Base-by-base conservation (phyloP, 2,888 invertebrate species). In the Plebejus melissa region DNA sequence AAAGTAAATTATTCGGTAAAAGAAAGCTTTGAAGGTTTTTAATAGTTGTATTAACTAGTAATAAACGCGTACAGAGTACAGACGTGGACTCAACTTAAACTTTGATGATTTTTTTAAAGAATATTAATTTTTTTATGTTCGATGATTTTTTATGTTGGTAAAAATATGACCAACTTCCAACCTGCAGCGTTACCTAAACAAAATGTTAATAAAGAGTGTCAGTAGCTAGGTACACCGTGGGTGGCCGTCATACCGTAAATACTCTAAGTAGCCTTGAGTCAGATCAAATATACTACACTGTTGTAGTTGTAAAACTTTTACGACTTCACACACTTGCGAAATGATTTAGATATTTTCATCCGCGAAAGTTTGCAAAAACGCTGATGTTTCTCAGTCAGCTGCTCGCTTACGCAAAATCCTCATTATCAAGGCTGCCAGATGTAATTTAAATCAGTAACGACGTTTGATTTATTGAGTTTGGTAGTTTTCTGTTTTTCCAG, bases 241-340 rank as follows among this genome's bases (percentile, higher is more conserved):
- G 78, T 36, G 72, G 28, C 65, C 74, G 69, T 77, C 74, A 75
- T 74, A 76, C 76, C 71, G 36, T 75, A 74, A 76, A 77, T 75
- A 77, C 69, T n/a, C 11, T 16, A 11, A 46, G 54, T 28, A 69
- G 50, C 74, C 75, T 69, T 36, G 54, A 69, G 50, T 41, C 50
- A 16, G 50, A 75, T 41, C 69, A 74, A 60, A 76, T 76, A 58
- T 69, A 76, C 76, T 75, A 76, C 74, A 38, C 72, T 76, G 78
- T 77, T 74, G 70, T 76, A 78, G 79, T 80, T 80, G 79, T 80
- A 80, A 76, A 75, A 70, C 38, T 76, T 78, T 77, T 75, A 78
- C 60, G 38, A 71, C 75, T 41, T 50, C 75, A 74, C 6, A 70
- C 70, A 41, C 70, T 65, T 54, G 54, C 54, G 4, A 28, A 11